phyloP scores from a whole-genome alignment of 2,113 vertebrate genomes.

The Perognathus longimembris region DNA sequence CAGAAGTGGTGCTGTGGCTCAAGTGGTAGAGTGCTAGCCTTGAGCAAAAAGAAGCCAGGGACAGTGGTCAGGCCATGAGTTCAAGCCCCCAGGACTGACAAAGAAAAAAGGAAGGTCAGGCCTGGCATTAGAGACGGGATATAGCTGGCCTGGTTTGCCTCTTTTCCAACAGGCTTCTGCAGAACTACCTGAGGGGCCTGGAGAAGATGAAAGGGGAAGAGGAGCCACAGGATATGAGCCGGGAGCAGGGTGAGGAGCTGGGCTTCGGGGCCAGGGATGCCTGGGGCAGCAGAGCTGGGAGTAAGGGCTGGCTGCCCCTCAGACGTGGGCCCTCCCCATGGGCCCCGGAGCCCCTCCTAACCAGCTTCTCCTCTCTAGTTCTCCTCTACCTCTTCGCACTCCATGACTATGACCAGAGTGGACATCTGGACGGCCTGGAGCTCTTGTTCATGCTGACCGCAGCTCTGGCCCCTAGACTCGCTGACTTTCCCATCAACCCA shows the following conservation, averaged over 20 bases:
- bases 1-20: no score
- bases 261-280: not conserved
- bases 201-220: slow-evolving; percentile 66
- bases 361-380: slow-evolving; percentile 81
- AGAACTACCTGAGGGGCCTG: slow-evolving; percentile 85
- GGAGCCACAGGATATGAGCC: slow-evolving; percentile 84
- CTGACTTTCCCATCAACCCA: slow-evolving; percentile 51
- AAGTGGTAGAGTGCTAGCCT: no score
- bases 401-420: slow-evolving; percentile 91
- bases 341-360: not conserved
- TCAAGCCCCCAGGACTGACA: no score
- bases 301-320: accelerated
- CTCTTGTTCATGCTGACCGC: slow-evolving; percentile 90
- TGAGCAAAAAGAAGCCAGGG: no score
- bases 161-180: slow-evolving; percentile 85
- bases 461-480: slow-evolving; percentile 78
- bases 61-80: no score
- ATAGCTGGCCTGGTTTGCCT: not conserved
- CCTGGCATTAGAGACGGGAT: not conserved
- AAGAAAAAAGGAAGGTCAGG: not conserved
- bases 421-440: slow-evolving; percentile 92
- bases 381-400: slow-evolving; percentile 92
- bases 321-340: not conserved
- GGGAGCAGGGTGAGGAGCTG: slow-evolving; percentile 90
- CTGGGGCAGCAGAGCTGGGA: not conserved